A percentile compares a stretch with the other conserved stretches of the same genome.
phyloP scores from a whole-genome alignment of 2,888 invertebrate genomes.

The Zygogramma bicolorata region DNA sequence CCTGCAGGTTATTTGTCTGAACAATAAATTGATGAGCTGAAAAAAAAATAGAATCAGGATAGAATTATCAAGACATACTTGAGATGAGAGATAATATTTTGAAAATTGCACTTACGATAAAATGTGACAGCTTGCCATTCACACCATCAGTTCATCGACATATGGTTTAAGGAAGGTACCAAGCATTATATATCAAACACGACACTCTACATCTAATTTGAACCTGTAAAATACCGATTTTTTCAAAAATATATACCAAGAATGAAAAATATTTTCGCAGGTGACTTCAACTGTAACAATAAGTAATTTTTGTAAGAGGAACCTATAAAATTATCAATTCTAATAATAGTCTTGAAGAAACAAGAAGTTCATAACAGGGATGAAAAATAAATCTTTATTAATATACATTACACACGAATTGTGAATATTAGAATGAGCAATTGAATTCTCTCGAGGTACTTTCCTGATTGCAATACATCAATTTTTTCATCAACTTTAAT shows the following conservation, averaged over 20 bases:
- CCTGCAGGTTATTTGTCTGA: no score
- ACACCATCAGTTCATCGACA: slow-evolving; percentile 42
- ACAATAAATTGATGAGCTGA: no score
- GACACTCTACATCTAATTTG: slow-evolving; percentile 58
- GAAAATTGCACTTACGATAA: slow-evolving; percentile 45
- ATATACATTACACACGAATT: no score
- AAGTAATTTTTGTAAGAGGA: no score
- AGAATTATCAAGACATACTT: background rate
- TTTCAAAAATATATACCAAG: background rate
- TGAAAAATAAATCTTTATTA: no score
- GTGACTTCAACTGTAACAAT: background rate
- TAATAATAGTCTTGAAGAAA: no score
- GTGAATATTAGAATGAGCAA: no score
- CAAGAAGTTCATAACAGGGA: no score
- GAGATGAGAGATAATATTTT: slow-evolving; percentile 1
- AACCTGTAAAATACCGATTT: slow-evolving; percentile 53
- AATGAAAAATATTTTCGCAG: background rate
- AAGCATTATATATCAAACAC: slow-evolving; percentile 51
- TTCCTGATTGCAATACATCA: no score
- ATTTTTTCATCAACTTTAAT: no score
- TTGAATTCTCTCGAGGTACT: no score
- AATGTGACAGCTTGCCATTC: slow-evolving; percentile 41
- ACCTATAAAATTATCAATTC: no score
- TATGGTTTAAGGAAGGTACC: slow-evolving; percentile 27
- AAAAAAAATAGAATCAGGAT: slow-evolving; percentile 1